Evolutionary conservation across 2,797 vertebrate species (phyloP), one percentile per base, ranked within the genome.

Genomic region (Cossypha dichroa): DNA sequence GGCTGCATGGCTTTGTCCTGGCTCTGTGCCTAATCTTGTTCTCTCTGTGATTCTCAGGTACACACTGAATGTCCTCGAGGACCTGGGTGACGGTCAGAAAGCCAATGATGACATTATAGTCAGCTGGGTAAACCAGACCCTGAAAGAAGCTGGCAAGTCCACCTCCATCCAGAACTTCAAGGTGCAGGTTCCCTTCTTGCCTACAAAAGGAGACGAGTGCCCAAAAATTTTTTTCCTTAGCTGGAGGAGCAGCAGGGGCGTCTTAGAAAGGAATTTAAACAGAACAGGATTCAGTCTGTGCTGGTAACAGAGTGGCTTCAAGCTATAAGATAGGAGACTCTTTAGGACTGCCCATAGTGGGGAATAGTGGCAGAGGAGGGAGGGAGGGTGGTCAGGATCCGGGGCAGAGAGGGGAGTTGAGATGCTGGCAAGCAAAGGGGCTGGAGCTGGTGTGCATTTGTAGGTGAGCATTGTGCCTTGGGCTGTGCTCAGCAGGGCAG

Each of bases 131-230:
- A 99, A 99, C 96, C 98, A 97, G 97, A 99, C 98, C 43, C 95
- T 99, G 97, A 81, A 92, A 40, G 98, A 97, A 36, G 98, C 98
- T 45, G 99, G 98, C 74, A 99, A 99, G 96, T 98, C 96, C 56
- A 98, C 99, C 41, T 99, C 98, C 60, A 99, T 99, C 94, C 98
- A 98, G 95, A 99, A 97, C 96, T 99, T 99, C 96, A 99, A 99
- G 98, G 99, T 99, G 34, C 79, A 70, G 49, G 31, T 87, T 94
- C 68, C 33, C 8, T 58, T 85, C 79, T 82, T 90, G 48, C 66
- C 80, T 88, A 28, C 41, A 52, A 33, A 87, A 85, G 22, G 23
- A 84, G 34, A 48, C 0, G 1, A 31, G 9, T 38, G 25, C 14
- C 38, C 45, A 10, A 17, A 34, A 59, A 0, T 2, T 10, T 12